A percentile compares a stretch with the other conserved stretches of the same genome.
Evolutionary conservation across 2,113 vertebrate genomes (phyloP).

Genomic region (Lepidothrix coronata): DNA sequence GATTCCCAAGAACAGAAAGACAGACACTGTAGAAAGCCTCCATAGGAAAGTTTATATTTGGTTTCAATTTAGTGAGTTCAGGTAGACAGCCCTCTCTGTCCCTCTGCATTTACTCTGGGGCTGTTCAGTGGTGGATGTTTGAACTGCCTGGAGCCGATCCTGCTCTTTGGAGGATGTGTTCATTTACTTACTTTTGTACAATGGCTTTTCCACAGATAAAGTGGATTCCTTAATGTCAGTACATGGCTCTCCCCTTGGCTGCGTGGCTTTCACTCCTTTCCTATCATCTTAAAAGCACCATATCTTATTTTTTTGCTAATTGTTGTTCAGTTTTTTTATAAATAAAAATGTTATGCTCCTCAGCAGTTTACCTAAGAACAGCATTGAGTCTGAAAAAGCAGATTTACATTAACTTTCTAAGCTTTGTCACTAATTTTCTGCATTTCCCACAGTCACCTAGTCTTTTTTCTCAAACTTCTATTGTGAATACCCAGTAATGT

Average conservation of each 20-base stretch:
- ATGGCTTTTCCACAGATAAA: not conserved
- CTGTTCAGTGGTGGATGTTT: not conserved
- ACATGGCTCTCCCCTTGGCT: not conserved
- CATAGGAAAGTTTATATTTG: slow-evolving; percentile 15
- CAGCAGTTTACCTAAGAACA: not conserved
- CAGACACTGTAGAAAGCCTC: not conserved
- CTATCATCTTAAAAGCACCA: not conserved
- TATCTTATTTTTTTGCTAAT: not conserved
- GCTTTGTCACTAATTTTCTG: not conserved
- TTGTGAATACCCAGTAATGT: not conserved
- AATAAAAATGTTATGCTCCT: not conserved
- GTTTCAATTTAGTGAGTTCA: slow-evolving; percentile 16
- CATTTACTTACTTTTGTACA: not conserved
- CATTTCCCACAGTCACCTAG: not conserved
- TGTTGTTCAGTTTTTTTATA: not conserved
- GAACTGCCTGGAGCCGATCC: not conserved
- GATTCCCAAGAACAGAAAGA: not conserved
- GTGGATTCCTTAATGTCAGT: not conserved
- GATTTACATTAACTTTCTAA: not conserved
- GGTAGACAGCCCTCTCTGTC: not conserved
- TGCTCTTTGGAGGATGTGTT: not conserved
- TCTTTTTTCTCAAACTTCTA: not conserved
- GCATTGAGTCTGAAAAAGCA: not conserved
- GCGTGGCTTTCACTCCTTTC: not conserved
- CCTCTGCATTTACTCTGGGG: not conserved